These are phyloP conservation scores for Cuculus canorus DNA, from an alignment of 2,797 vertebrate genomes.

Conservation along the genomic window DNA sequence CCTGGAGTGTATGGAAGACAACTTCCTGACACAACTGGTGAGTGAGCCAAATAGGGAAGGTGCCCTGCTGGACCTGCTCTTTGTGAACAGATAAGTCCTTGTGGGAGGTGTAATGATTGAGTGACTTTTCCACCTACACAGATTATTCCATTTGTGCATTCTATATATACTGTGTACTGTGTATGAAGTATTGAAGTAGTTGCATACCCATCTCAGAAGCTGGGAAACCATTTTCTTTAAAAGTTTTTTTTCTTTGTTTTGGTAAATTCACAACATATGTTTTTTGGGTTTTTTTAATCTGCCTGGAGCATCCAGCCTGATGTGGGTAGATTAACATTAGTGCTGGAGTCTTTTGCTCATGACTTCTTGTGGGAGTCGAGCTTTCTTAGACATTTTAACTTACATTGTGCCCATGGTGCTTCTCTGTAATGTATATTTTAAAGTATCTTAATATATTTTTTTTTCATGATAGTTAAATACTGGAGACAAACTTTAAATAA, in stretches of 20 bases:
- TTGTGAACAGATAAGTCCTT: too few relatives aligned
- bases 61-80: too few relatives aligned
- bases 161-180: neutral
- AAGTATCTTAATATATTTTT: neutral
- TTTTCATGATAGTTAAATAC: neutral
- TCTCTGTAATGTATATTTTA: neutral
- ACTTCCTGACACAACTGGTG: too few relatives aligned
- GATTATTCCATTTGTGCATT: neutral
- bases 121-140: neutral
- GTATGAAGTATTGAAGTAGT: neutral
- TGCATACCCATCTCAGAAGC: neutral
- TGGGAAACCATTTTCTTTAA: neutral
- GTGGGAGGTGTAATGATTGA: too few relatives aligned
- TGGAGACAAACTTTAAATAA: neutral
- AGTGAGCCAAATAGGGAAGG: too few relatives aligned
- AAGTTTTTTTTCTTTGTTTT: neutral
- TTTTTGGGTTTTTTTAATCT: slow-evolving; percentile 43
- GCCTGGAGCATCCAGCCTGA: slow-evolving; percentile 6
- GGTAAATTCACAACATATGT: slow-evolving; percentile 2
- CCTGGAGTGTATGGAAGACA: too few relatives aligned
- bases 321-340: slow-evolving; percentile 6
- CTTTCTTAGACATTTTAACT: slow-evolving; percentile 8
- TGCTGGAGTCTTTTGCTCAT: slow-evolving; percentile 28
- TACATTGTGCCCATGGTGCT: neutral
- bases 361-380: slow-evolving; percentile 18